phyloP scores from a whole-genome alignment of 1,140 invertebrate genomes.

The Diploscapter pachys region DNA sequence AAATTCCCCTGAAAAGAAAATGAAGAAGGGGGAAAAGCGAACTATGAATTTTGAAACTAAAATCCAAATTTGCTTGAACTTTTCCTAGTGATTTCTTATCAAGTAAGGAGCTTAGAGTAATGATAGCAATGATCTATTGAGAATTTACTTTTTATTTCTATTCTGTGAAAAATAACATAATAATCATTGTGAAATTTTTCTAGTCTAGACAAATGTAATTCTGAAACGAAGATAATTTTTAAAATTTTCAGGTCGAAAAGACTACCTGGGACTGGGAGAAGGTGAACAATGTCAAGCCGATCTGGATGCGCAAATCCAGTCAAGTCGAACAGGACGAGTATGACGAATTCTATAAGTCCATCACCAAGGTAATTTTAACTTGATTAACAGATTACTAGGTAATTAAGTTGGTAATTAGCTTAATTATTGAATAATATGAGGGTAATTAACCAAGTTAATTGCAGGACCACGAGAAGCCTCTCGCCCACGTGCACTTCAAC shows the following conservation, averaged over 20 bases:
- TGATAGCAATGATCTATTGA: no score
- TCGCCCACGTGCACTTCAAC: conserved; percentile 81
- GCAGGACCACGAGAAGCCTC: conserved; percentile 69
- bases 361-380: conserved; percentile 69
- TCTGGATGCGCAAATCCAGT: conserved; percentile 86
- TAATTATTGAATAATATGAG: neutral
- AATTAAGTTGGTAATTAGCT: neutral
- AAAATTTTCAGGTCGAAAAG: conserved; percentile 67
- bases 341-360: conserved; percentile 84
- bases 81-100: no score
- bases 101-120: conserved; percentile 62
- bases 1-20: neutral
- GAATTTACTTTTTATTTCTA: no score
- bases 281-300: conserved; percentile 91
- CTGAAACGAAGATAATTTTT: no score
- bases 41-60: no score
- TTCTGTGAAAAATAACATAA: no score
- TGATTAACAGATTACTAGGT: neutral
- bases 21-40: neutral
- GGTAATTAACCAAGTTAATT: neutral
- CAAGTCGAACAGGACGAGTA: conserved; percentile 86
- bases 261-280: conserved; percentile 97
- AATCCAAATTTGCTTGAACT: no score
- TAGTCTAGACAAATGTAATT: no score
- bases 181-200: no score